Base-by-base conservation (phyloP, 2,113 vertebrate genomes). In the Alethe diademata region DNA sequence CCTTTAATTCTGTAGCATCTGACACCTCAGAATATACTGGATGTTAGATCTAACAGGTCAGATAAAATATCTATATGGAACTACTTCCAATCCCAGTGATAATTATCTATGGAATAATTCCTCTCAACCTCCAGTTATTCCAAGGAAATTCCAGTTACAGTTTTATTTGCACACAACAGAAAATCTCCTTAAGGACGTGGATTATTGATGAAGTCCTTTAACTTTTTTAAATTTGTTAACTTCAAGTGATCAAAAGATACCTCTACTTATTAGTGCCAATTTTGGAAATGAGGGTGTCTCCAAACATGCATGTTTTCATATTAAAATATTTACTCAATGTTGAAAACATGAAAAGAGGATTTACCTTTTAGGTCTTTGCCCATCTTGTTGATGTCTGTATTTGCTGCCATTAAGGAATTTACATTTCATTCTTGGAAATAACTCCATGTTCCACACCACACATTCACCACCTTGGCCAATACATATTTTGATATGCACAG, bases 321-420 rank as follows among this genome's bases (percentile, higher is more conserved):
- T 40, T 57, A 38, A 64, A 74, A 31, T 22, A 60, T 26, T 64
- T 31, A 67, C 1, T 8, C 7, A 40, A 11, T 16, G 40, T 19
- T 38, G 17, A 23, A 29, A 83, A 74, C 10, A 66, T 20, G 7
- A 86, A 31, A 29, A 48, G 3, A 53, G 9, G 7, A 7, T 19
- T 74, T 98, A 99, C 99, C 99, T 98, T 99, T 99, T 18, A 98
- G 38, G 12, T 99, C 98, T 92, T 99, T 99, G 75, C 94, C 97
- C 86, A 99, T 97, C 91, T 98, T 98, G 96, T 99, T 97, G 97
- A 99, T 99, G 95, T 99, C 99, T 99, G 67, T 47, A 56, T 93
- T 54, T 86, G 67, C 16, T 16, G 58, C 35, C 12, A 40, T 98
- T 97, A 97, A 99, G 97, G 97, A 98, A 97, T 73, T 66, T 29